phyloP scores from a whole-genome alignment of 2,888 invertebrate species.

The Tupiocoris notatus region DNA sequence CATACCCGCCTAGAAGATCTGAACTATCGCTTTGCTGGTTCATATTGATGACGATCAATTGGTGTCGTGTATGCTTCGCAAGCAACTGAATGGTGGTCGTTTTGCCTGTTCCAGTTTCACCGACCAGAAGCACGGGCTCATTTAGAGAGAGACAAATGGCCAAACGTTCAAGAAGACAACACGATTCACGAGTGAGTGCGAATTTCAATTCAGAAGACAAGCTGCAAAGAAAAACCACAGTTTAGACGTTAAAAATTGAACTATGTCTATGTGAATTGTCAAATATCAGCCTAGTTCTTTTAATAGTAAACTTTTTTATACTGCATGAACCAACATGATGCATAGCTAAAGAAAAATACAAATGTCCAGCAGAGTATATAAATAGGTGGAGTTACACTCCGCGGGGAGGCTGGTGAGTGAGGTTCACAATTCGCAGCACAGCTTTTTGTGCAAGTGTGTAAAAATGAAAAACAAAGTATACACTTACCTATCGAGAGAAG shows the following conservation, averaged over 20 bases:
- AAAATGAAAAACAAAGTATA: not conserved
- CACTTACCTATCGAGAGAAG: constrained; percentile 20
- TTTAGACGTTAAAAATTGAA: too few species aligned
- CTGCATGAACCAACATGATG: too few species aligned
- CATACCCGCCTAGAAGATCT: constrained; percentile 88
- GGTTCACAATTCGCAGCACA: not conserved
- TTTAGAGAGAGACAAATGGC: constrained; percentile 76
- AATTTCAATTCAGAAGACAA: constrained; percentile 58
- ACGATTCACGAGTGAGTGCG: constrained; percentile 79
- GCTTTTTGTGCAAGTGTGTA: not conserved
- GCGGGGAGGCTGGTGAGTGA: not conserved
- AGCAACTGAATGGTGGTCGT: constrained; percentile 92
- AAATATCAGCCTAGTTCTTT: too few species aligned
- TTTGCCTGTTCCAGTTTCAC: constrained; percentile 98
- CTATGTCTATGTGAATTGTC: too few species aligned
- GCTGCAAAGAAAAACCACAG: too few species aligned
- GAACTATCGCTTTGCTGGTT: constrained; percentile 98
- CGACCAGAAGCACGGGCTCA: constrained; percentile 91
- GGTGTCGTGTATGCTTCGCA: constrained; percentile 78
- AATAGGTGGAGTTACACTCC: not conserved
- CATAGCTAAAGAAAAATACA: too few species aligned
- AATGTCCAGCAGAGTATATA: too few species aligned
- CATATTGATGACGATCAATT: constrained; percentile 93
- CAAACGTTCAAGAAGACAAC: constrained; percentile 82
- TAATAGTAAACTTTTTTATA: too few species aligned